These are phyloP conservation scores for Zootermopsis nevadensis DNA, from an alignment of 2,888 invertebrate genomes.

Conservation along the genomic window DNA sequence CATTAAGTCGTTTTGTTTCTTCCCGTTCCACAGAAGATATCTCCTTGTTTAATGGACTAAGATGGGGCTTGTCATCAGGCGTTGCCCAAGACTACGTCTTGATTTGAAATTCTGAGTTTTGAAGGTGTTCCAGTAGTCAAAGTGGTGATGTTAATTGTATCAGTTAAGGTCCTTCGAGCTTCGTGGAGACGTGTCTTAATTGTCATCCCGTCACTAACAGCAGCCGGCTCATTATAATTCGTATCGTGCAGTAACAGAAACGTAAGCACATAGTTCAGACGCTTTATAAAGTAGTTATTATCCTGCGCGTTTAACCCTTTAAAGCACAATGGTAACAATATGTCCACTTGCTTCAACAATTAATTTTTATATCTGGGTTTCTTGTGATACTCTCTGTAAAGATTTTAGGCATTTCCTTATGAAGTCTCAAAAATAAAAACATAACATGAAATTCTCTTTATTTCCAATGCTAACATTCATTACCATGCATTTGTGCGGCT, in stretches of 20 bases:
- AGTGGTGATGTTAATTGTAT: conserved; percentile 24
- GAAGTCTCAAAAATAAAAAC: no score
- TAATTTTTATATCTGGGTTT: no score
- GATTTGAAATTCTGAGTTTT: conserved; percentile 41
- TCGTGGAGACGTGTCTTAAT: conserved; percentile 9
- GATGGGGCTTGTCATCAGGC: not conserved
- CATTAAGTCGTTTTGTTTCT: conserved; percentile 21
- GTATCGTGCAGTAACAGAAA: not conserved
- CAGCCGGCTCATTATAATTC: not conserved
- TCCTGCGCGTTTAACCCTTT: no score
- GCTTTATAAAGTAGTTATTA: no score
- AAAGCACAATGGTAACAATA: no score
- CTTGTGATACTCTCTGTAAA: no score
- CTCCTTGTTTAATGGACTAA: conserved; percentile 15
- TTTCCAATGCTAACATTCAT: no score
- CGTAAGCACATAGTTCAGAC: not conserved
- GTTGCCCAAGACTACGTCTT: conserved; percentile 22
- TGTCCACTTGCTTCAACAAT: no score
- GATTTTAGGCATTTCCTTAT: no score
- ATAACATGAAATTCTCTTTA: no score
- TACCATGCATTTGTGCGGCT: no score
- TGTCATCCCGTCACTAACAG: conserved; percentile 10
- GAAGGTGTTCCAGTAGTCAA: conserved; percentile 29
- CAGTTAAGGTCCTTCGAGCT: not conserved
- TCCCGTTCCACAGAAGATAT: not conserved